Evolutionary conservation across 2,797 vertebrate species (phyloP).

Genomic region (Hoplostethus mediterraneus): DNA sequence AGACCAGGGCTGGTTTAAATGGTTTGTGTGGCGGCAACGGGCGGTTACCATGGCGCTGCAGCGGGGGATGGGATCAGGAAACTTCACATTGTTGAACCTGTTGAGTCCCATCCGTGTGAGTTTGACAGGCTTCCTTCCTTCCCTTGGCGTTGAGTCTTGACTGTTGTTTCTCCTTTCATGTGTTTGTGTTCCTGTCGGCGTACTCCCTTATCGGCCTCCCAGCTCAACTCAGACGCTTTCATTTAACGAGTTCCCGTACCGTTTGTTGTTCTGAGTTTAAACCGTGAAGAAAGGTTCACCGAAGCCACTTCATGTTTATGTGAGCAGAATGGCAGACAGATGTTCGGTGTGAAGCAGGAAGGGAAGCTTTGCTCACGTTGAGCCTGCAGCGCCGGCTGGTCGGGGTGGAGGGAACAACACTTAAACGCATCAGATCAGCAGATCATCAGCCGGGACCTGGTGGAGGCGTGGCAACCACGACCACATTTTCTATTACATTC

Average conservation of each 20-base stretch:
- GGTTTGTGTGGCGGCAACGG: not conserved
- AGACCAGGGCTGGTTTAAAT: not conserved
- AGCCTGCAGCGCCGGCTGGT: too few relatives aligned
- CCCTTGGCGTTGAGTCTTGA: conserved; percentile 8
- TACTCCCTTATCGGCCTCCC: not conserved
- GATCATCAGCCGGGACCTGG: not conserved
- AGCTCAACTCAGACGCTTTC: not conserved
- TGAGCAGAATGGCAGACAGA: not conserved
- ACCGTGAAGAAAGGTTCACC: conserved; percentile 17
- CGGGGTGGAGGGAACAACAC: not conserved
- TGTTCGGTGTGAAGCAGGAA: conserved; percentile 26
- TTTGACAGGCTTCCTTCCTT: not conserved
- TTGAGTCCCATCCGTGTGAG: not conserved
- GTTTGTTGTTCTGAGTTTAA: conserved; percentile 1
- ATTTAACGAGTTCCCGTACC: conserved; percentile 9
- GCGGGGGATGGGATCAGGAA: conserved; percentile 7
- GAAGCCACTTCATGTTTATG: conserved; percentile 27
- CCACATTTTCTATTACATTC: not conserved
- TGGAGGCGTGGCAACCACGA: not conserved
- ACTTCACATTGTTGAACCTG: not conserved
- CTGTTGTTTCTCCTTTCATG: not conserved
- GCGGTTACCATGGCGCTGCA: not conserved
- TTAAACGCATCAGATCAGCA: not conserved
- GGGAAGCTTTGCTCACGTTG: not conserved
- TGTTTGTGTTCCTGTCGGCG: not conserved